Conservation (phyloP, 2,113 vertebrate species). For the Diglossa brunneiventris region DNA sequence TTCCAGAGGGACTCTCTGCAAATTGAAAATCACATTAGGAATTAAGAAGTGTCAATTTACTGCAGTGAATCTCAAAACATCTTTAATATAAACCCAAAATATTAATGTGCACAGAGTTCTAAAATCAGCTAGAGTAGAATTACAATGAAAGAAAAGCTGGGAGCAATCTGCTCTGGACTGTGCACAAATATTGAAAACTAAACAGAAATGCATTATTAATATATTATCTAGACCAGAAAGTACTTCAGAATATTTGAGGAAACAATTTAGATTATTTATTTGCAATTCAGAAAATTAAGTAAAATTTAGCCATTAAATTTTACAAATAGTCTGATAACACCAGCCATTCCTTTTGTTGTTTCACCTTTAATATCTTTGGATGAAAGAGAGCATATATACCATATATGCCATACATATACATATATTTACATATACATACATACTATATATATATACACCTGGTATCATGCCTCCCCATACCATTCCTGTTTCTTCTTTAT, state of each 20-base stretch:
- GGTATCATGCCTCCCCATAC: neutral
- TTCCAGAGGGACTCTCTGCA: neutral
- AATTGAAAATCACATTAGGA: constrained; percentile 8
- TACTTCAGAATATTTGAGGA: neutral
- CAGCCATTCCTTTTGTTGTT: neutral
- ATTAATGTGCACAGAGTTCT: neutral
- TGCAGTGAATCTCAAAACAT: neutral
- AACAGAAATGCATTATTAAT: neutral
- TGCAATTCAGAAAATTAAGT: neutral
- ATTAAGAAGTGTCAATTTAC: neutral
- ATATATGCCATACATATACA: neutral
- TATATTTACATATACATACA: neutral
- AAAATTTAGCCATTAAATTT: neutral
- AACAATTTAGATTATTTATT: neutral
- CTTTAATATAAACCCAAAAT: neutral
- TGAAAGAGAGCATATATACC: neutral
- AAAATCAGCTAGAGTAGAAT: neutral
- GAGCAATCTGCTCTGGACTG: neutral
- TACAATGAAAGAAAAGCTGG: neutral
- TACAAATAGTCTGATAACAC: neutral
- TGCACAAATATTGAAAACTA: neutral
- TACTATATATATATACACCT: neutral
- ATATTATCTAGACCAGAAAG: neutral
- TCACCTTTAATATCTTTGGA: neutral
- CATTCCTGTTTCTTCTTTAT: neutral